Percentiles rank a stretch among this genome's conserved stretches.
phyloP scores from a whole-genome alignment of 2,888 invertebrate species.

The Crocallis elinguaria region DNA sequence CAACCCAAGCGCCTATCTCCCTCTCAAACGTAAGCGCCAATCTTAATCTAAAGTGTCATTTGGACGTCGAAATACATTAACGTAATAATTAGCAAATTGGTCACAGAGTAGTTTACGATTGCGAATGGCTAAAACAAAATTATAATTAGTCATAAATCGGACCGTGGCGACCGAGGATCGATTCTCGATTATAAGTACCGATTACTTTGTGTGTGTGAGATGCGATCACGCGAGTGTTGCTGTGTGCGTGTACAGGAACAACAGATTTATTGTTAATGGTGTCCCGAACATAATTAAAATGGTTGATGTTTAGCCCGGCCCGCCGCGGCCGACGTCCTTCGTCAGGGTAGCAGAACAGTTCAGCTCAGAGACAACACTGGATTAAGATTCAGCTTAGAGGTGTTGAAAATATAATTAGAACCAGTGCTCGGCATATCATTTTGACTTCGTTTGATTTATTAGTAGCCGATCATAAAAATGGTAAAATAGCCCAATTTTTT shows the following conservation, averaged over 20 bases:
- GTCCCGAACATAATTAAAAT: slow-evolving; percentile 84
- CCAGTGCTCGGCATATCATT: too few relatives aligned
- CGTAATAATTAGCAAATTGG: slow-evolving; percentile 75
- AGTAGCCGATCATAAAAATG: too few relatives aligned
- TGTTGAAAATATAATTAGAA: too few relatives aligned
- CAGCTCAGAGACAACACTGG: slow-evolving; percentile 40
- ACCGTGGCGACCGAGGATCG: slow-evolving; percentile 65
- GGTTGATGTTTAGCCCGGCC: slow-evolving; percentile 80
- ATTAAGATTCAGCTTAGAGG: neutral
- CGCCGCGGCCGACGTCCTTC: slow-evolving; percentile 69
- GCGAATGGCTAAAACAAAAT: slow-evolving; percentile 70
- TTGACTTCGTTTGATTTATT: too few relatives aligned
- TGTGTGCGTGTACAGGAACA: slow-evolving; percentile 62
- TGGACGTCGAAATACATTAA: slow-evolving; percentile 37
- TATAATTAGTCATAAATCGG: slow-evolving; percentile 79
- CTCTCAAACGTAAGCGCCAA: slow-evolving; percentile 5
- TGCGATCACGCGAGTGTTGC: slow-evolving; percentile 29
- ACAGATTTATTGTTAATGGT: slow-evolving; percentile 85
- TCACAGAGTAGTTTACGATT: slow-evolving; percentile 75
- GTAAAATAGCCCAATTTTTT: too few relatives aligned
- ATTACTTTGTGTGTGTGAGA: slow-evolving; percentile 40
- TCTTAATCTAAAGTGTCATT: slow-evolving; percentile 28
- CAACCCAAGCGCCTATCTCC: neutral
- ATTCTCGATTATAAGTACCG: slow-evolving; percentile 62
- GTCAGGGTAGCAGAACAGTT: slow-evolving; percentile 49